Conservation (phyloP, 2,888 invertebrate genomes). For the Apotomis capreana region DNA sequence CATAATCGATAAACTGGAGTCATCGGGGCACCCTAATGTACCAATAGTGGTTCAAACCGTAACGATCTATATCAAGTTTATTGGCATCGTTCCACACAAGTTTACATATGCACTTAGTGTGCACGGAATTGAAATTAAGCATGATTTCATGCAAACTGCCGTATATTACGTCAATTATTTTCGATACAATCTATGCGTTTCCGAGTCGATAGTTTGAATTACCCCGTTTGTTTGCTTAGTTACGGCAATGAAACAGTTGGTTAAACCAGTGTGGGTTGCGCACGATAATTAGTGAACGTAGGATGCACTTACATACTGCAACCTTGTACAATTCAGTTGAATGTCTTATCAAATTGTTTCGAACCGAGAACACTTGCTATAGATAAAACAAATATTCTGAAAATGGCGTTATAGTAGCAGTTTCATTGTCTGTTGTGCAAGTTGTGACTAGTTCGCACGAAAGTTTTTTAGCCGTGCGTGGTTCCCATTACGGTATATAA, state of each 20-base stretch:
- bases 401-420: conserved; percentile 23
- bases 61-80: conserved; percentile 71
- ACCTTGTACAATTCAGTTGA: background rate
- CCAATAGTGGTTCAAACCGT: conserved; percentile 48
- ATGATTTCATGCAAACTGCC: conserved; percentile 78
- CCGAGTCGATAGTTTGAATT: conserved; percentile 59
- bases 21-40: conserved; percentile 65
- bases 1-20: conserved; percentile 77
- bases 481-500: conserved; percentile 26
- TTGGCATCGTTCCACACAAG: conserved; percentile 71
- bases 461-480: conserved; percentile 15
- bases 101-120: conserved; percentile 69
- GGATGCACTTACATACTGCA: conserved; percentile 2
- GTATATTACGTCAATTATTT: conserved; percentile 66
- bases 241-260: conserved; percentile 30
- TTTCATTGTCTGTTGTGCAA: conserved; percentile 29
- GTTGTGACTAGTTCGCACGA: conserved; percentile 26
- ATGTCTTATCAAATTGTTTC: background rate
- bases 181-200: conserved; percentile 65
- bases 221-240: conserved; percentile 52
- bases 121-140: conserved; percentile 77
- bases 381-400: conserved; percentile 27
- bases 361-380: conserved; percentile 1
- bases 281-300: conserved; percentile 16
- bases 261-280: conserved; percentile 9